Evolutionary conservation across 2,797 vertebrate genomes (phyloP), one percentile per base, ranked within the genome.

Genomic region (Phyllotis vaccarum): DNA sequence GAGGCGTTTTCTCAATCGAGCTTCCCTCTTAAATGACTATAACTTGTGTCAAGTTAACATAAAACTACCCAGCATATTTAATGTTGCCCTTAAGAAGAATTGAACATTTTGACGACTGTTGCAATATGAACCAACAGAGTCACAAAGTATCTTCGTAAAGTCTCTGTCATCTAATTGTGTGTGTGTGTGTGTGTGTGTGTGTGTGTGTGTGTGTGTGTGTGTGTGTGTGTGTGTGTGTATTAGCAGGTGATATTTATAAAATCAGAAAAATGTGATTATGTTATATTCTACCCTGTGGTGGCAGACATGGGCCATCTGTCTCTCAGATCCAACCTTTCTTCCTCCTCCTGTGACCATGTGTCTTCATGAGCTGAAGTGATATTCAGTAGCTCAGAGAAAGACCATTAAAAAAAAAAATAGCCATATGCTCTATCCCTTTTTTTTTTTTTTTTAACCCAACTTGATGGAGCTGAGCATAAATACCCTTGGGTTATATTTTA

Each of bases 121-220:
- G 95, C 68, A 82, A 3, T 13, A 17, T 83, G 68, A 89, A 10
- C 74, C 43, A 54, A 66, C 2, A 58, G 40, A 34, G 75, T 46
- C 2, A 3, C 27, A 43, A 66, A 88, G 76, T 6, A 8, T 72
- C 95, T 58, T 80, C 66, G 90, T 94, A 70, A 34, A 74, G 24
- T 72, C 31, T 22, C 58, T 75, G 56, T 70, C 86, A 89, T 96
- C 85, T 82, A 64, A 91, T 85, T 95, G 92, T 90, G 78, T 58
- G 72, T 90, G 6, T 27, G 79, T 85, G 6, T 27, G 79, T 85
- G 6, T 27, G 79, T 85, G 6, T 27, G 79, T 85, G 6, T 27
- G 79, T 85, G 6, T 27, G 79, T 85, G 6, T 27, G 79, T 85
- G 6, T 27, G 79, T 85, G 6, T 27, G 79, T 85, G 6, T 27